These are phyloP conservation scores for Prunella fulvescens DNA, from an alignment of 2,113 vertebrate genomes.

Conservation along the genomic window DNA sequence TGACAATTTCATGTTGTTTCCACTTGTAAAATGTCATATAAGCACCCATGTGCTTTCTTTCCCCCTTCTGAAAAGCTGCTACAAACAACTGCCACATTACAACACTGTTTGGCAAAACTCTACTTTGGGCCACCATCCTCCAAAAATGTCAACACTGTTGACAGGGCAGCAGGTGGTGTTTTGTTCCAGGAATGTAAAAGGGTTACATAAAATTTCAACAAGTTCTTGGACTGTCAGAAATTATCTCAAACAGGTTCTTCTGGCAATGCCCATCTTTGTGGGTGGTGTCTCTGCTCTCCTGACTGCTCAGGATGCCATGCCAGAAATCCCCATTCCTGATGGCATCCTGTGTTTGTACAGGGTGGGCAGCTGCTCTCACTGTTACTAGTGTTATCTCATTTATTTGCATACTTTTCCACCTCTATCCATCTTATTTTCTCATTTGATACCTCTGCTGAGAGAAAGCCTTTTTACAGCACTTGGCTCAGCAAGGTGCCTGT, in stretches of 20 bases:
- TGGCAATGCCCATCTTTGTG: background rate
- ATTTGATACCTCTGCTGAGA: background rate
- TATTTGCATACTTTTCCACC: background rate
- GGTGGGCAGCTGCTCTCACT: background rate
- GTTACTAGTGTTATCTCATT: background rate
- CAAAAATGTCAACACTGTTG: background rate
- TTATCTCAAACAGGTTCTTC: background rate
- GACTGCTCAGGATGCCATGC: background rate
- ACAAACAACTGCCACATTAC: background rate
- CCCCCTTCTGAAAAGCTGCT: background rate
- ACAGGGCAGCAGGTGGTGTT: background rate
- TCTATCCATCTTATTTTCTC: background rate
- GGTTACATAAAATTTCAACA: background rate
- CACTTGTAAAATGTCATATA: background rate
- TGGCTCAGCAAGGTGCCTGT: background rate
- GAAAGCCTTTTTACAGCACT: background rate
- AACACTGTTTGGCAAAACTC: background rate
- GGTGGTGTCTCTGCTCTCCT: background rate
- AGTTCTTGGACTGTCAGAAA: background rate
- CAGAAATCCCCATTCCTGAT: background rate
- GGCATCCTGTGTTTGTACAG: accelerated
- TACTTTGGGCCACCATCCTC: background rate
- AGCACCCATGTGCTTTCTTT: background rate
- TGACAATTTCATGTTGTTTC: background rate
- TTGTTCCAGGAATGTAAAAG: background rate